Conservation (phyloP, 2,797 vertebrate genomes). For the Delichon dasypus region DNA sequence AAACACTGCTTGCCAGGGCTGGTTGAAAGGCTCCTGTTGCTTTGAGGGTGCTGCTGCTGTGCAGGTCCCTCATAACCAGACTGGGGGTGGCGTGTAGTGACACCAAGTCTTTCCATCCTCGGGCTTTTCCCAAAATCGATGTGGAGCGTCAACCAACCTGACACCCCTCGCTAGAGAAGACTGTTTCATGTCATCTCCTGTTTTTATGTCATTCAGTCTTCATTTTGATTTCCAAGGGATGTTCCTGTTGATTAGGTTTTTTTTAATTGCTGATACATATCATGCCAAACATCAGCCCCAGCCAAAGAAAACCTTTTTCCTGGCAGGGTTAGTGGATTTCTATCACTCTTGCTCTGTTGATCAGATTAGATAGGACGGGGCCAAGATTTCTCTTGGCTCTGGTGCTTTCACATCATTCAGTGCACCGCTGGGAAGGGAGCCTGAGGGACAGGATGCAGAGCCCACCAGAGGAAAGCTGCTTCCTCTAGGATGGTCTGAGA, state of each 20-base stretch:
- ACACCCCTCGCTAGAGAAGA: neutral
- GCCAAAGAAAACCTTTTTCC: conserved; percentile 29
- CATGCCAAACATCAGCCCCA: neutral
- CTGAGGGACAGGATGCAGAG: neutral
- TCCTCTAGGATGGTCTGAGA: neutral
- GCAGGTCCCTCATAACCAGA: neutral
- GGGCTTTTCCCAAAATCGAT: neutral
- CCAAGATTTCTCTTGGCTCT: conserved; percentile 46
- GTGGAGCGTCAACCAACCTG: neutral
- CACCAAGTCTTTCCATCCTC: neutral
- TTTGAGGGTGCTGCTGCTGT: neutral
- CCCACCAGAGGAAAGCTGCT: neutral
- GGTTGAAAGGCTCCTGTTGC: neutral
- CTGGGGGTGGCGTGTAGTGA: neutral
- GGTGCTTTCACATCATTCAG: conserved; percentile 2
- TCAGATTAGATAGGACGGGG: conserved; percentile 34
- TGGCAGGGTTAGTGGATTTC: neutral
- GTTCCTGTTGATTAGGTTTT: neutral
- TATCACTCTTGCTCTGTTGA: conserved; percentile 7
- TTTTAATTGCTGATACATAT: neutral
- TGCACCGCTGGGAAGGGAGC: neutral
- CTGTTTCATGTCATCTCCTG: neutral
- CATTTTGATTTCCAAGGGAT: neutral
- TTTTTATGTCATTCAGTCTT: neutral
- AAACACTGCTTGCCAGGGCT: neutral